These are phyloP conservation scores for Gavia stellata DNA, from an alignment of 2,113 vertebrate genomes.

Conservation along the genomic window DNA sequence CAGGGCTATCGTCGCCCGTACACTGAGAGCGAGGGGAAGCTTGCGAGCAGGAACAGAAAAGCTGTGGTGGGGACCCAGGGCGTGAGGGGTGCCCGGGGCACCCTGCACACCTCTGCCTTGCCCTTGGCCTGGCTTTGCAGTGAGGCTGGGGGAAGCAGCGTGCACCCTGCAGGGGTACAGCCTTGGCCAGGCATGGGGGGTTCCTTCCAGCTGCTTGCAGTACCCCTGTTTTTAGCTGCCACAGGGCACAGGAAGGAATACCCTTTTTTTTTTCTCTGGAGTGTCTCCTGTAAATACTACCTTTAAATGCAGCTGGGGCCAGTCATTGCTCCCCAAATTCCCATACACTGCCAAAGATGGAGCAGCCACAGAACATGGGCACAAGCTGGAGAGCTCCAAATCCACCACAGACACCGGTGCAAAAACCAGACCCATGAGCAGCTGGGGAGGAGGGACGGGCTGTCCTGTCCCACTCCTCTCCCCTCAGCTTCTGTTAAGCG, in stretches of 20 bases:
- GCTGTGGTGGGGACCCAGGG: not conserved
- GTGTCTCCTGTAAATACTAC: not conserved
- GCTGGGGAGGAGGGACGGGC: too few species aligned
- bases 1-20: accelerated
- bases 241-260: not conserved
- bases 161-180: not conserved
- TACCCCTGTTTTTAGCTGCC: not conserved
- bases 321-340: not conserved
- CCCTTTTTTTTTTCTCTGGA: accelerated
- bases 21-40: accelerated
- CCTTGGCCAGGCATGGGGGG: not conserved
- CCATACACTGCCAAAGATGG: not conserved
- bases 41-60: not conserved
- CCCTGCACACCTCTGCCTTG: not conserved
- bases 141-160: accelerated
- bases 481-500: not conserved
- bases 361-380: accelerated
- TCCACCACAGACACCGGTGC: not conserved
- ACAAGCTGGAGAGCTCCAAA: not conserved
- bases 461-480: not conserved
- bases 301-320: not conserved
- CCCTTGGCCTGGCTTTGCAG: not conserved
- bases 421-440: not conserved
- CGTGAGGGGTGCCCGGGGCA: accelerated
- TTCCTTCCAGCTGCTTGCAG: not conserved